Conservation (phyloP, 2,113 vertebrate genomes). For the Rhabdomys dilectus region DNA sequence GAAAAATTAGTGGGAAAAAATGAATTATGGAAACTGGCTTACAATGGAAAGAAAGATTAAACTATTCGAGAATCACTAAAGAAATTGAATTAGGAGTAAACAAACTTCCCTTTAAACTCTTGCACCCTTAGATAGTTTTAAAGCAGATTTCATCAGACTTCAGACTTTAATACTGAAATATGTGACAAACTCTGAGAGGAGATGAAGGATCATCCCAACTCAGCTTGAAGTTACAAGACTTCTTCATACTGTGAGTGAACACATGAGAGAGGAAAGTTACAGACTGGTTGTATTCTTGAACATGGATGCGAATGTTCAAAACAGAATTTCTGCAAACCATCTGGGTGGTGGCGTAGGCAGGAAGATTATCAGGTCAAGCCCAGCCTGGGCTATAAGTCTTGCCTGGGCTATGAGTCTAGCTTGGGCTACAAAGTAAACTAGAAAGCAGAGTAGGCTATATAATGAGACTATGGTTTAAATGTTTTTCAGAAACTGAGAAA, state of each 20-base stretch:
- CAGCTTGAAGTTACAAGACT: not conserved
- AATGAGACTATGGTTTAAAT: not conserved
- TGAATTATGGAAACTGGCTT: not conserved
- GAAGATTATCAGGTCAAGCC: not conserved
- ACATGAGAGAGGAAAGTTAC: not conserved
- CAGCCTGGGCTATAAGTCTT: not conserved
- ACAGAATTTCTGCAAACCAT: not conserved
- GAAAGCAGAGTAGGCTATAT: not conserved
- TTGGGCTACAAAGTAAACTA: not conserved
- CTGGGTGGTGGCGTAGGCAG: not conserved
- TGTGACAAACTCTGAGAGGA: not conserved
- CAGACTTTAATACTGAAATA: not conserved
- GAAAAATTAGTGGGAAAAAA: not conserved
- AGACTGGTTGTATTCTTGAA: not conserved
- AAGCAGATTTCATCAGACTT: not conserved
- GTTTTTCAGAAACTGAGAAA: not conserved
- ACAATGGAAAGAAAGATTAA: not conserved
- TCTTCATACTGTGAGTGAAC: not conserved
- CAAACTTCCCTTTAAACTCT: not conserved
- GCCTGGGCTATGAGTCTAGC: no score
- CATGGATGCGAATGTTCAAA: not conserved
- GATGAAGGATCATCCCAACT: not conserved
- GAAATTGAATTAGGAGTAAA: not conserved
- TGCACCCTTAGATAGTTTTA: not conserved
- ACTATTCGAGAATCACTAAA: not conserved